Percentiles rank a stretch among this genome's conserved stretches.
phyloP scores from a whole-genome alignment of 2,113 vertebrate species.

The Theristicus caerulescens region DNA sequence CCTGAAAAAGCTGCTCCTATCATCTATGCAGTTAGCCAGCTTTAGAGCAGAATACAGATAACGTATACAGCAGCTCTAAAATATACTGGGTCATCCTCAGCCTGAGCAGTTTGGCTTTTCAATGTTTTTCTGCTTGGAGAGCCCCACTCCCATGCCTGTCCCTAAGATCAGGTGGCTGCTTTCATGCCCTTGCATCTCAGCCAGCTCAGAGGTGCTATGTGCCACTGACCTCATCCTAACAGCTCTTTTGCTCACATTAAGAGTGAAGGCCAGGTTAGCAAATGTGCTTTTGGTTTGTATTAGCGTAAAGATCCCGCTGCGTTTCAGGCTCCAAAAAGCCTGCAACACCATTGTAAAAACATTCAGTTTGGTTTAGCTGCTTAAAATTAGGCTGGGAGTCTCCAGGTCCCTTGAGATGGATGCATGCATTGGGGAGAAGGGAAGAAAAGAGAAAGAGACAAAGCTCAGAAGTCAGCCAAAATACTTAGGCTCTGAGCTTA shows the following conservation, averaged over 20 bases:
- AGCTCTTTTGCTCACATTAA: neutral
- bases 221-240: neutral
- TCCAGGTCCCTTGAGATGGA: neutral
- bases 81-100: neutral
- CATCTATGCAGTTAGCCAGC: neutral
- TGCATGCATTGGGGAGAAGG: neutral
- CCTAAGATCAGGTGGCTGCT: neutral
- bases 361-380: neutral
- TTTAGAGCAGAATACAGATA: neutral
- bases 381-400: neutral
- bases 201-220: neutral
- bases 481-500: neutral
- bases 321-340: neutral
- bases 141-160: neutral
- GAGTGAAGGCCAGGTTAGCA: neutral
- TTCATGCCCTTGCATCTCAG: neutral
- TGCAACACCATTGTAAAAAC: neutral
- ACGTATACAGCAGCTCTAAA: neutral
- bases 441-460: neutral
- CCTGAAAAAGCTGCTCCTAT: neutral
- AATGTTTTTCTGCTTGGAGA: neutral
- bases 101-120: neutral
- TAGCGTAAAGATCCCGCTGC: neutral
- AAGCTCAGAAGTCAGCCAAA: slow-evolving; percentile 8
- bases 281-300: neutral